Conservation (phyloP, 2,797 vertebrate species). For the Coracias cyanogaster region DNA sequence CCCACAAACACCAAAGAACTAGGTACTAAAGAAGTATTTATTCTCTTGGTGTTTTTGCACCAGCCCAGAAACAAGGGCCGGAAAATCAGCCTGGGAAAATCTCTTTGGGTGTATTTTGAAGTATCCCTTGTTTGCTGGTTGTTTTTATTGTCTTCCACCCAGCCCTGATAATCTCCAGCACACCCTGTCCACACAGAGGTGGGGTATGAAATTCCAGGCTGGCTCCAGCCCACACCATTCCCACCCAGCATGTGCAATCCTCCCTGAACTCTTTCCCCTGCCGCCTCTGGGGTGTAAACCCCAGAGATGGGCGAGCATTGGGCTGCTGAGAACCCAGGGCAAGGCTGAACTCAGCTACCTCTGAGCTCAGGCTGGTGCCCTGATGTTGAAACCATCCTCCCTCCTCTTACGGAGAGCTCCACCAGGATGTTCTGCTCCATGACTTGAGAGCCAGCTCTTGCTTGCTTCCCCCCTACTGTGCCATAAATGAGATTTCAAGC, state of each 20-base stretch:
- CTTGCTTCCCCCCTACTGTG: background rate
- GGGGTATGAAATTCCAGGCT: background rate
- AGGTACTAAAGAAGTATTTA: rapidly evolving
- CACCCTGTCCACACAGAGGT: background rate
- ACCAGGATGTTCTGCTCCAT: background rate
- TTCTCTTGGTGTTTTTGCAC: background rate
- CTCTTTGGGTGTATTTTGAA: background rate
- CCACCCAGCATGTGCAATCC: background rate
- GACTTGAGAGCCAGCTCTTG: background rate
- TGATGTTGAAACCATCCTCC: background rate
- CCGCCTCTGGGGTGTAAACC: rapidly evolving
- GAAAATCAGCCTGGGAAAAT: slow-evolving; percentile 47
- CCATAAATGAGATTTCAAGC: slow-evolving; percentile 31
- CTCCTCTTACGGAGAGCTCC: background rate
- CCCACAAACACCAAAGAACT: background rate
- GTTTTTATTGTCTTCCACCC: background rate
- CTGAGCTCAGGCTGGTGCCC: background rate
- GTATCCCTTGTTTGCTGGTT: background rate
- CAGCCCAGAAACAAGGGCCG: rapidly evolving
- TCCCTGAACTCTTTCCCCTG: background rate
- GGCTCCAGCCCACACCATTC: background rate
- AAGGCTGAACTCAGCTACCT: background rate
- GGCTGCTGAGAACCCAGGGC: background rate
- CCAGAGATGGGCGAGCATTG: background rate
- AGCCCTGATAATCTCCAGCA: background rate